Base-by-base conservation (phyloP, 37 sponge, comb jelly and placozoan genomes). In the Haliclona indistincta region DNA sequence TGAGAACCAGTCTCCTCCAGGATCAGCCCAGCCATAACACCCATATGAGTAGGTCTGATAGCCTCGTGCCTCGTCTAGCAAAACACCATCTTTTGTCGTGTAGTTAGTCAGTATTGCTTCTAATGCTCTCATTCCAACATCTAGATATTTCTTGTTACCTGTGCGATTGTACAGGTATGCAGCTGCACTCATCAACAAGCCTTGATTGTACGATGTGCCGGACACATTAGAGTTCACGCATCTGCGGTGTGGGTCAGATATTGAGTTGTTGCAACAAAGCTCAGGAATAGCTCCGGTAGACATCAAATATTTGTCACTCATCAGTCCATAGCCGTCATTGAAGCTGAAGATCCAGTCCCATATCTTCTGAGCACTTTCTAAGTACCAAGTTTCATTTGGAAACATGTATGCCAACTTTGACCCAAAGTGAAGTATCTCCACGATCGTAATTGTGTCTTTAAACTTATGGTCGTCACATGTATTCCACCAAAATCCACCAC, bases 161-260 rank as follows among this genome's bases (percentile, higher is more conserved):
- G 84, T 83, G 1, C 73, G 36, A n/a, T 41, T 26, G 68, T 83
- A 83, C 7, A 83, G 70, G 51, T 65, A 73, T 54, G 84, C 84
- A 26, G 84, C 38, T 25, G 74, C 30, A 66, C 84, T 83, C 58
- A 83, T 54, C 54, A 83, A 61, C 3, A 83, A 26, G 5, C 84
- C 84, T 45, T 83, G 84, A 39, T 83, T 83, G 40, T 83, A 83
- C 15, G 84, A 83, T 4, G 74, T 83, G 10, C 84, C 84, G 1
- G 84, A 56, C 66, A 64, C 13, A 17, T 38, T 72, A 19, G 56
- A 51, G 15, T 39, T 38, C 4, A 17, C 19, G 15, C 39, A 65
- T 35, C 28, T 39, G 3, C 49, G 5, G n/a, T 11, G 42, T 3
- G 70, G 70, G 19, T 65, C 39, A 19, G 56, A 8, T 42, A 45